Conservation (phyloP, 1,140 invertebrate species). For the Dinothrombium tinctorium region DNA sequence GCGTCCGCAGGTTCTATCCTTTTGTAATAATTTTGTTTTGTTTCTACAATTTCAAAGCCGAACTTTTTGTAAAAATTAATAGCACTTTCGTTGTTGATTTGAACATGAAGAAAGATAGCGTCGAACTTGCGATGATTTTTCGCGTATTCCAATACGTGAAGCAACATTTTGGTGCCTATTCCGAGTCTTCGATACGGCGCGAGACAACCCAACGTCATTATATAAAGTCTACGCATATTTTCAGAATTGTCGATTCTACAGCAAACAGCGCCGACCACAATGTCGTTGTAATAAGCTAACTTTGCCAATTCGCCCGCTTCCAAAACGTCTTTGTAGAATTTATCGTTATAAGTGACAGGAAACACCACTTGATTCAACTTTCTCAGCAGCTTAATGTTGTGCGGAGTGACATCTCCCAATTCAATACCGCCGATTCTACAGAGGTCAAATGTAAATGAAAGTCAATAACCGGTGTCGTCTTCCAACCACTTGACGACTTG, state of each 20-base stretch:
- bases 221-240: slow-evolving; percentile 65
- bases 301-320: slow-evolving; percentile 91
- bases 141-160: slow-evolving; percentile 89
- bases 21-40: slow-evolving; percentile 95
- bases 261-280: slow-evolving; percentile 93
- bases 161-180: slow-evolving; percentile 75
- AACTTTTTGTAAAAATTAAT: slow-evolving; percentile 99
- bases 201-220: slow-evolving; percentile 96
- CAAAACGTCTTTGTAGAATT: slow-evolving; percentile 99
- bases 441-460: too few species aligned
- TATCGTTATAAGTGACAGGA: slow-evolving; percentile 97
- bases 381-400: slow-evolving; percentile 94
- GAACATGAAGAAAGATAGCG: slow-evolving; percentile 90
- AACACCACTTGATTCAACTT: slow-evolving; percentile 92
- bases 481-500: too few species aligned
- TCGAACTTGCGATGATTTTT: slow-evolving; percentile 91
- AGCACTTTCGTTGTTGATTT: slow-evolving; percentile 93
- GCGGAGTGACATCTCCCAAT: slow-evolving; percentile 86
- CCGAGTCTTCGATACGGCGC: slow-evolving; percentile 84
- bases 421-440: slow-evolving; percentile 55
- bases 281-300: slow-evolving; percentile 98
- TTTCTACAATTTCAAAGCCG: slow-evolving; percentile 94
- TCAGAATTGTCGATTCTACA: slow-evolving; percentile 86
- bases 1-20: slow-evolving; percentile 95
- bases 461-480: too few species aligned